phyloP scores from a whole-genome alignment of 2,797 vertebrate species.

The Echeneis naucrates region DNA sequence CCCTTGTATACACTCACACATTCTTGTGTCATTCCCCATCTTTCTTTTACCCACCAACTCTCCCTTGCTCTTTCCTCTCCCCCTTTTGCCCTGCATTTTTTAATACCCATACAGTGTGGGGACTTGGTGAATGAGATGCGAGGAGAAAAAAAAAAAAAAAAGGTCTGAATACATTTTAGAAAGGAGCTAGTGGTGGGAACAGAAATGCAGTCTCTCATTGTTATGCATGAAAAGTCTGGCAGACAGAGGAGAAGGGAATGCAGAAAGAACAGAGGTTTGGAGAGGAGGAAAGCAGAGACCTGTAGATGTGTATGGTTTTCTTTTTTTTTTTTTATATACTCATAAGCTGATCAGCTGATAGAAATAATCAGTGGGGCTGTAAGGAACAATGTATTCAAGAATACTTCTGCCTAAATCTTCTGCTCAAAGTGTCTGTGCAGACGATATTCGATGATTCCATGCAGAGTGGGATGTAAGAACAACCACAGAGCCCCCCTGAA shows the following conservation, averaged over 20 bases:
- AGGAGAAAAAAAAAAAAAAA: slow-evolving; percentile 17
- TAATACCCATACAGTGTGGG: slow-evolving; percentile 66
- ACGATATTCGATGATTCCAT: not conserved
- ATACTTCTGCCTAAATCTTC: not conserved
- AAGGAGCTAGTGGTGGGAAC: slow-evolving; percentile 67
- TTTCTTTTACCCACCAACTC: slow-evolving; percentile 22
- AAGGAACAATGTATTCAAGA: slow-evolving; percentile 3
- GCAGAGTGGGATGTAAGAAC: too few relatives aligned
- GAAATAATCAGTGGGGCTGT: slow-evolving; percentile 26
- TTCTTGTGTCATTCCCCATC: slow-evolving; percentile 35
- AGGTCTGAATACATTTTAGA: slow-evolving; percentile 64
- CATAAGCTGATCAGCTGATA: slow-evolving; percentile 31
- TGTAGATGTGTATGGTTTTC: not conserved
- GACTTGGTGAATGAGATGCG: slow-evolving; percentile 68
- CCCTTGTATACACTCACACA: slow-evolving; percentile 42
- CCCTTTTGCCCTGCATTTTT: slow-evolving; percentile 50
- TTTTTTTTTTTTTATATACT: slow-evolving; percentile 20
- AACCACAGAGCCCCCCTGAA: not conserved
- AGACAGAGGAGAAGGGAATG: slow-evolving; percentile 41
- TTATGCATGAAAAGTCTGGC: slow-evolving; percentile 74
- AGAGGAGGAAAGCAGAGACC: slow-evolving; percentile 24
- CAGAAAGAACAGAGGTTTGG: slow-evolving; percentile 28
- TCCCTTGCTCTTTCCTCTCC: slow-evolving; percentile 22
- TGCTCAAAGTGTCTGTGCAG: slow-evolving; percentile 9
- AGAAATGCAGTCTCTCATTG: slow-evolving; percentile 69